A percentile compares a stretch with the other conserved stretches of the same genome.
These are phyloP conservation scores for Brachionus rubens DNA, from an alignment of 1,140 invertebrate species.

Conservation along the genomic window DNA sequence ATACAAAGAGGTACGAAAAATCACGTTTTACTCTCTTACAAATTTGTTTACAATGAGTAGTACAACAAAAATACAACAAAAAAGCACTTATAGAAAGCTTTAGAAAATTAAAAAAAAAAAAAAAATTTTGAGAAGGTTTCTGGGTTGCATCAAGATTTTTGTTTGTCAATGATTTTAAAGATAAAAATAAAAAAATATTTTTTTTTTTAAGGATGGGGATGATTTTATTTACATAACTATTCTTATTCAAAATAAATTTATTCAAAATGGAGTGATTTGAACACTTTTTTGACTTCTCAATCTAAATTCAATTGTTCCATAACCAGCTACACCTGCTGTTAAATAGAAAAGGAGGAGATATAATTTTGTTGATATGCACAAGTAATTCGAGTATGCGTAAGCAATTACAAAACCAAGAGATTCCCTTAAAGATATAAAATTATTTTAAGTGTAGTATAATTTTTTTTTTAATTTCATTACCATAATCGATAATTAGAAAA, in stretches of 20 bases:
- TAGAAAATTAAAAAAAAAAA: no score
- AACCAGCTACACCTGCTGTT: conserved; percentile 64
- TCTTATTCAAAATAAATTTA: background rate
- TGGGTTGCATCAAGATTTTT: no score
- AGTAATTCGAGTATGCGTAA: conserved; percentile 72
- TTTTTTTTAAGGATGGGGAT: no score
- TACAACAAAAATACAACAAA: no score
- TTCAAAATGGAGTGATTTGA: conserved; percentile 41
- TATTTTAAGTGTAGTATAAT: background rate
- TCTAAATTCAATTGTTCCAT: conserved; percentile 33
- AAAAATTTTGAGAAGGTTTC: no score
- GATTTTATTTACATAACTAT: no score
- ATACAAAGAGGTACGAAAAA: no score
- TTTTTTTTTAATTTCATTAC: conserved; percentile 81
- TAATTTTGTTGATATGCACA: conserved; percentile 83
- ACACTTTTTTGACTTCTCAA: conserved; percentile 35
- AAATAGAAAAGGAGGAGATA: conserved; percentile 73
- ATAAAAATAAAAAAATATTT: no score
- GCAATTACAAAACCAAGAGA: conserved; percentile 86
- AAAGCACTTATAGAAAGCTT: no score
- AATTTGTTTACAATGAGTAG: no score
- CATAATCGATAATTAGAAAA: conserved; percentile 87
- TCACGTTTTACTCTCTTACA: no score
- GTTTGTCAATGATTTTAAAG: no score
- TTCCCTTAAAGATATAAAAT: conserved; percentile 69